Evolutionary conservation across 2,797 vertebrate genomes (phyloP).

Genomic region (Lacerta viridis): DNA sequence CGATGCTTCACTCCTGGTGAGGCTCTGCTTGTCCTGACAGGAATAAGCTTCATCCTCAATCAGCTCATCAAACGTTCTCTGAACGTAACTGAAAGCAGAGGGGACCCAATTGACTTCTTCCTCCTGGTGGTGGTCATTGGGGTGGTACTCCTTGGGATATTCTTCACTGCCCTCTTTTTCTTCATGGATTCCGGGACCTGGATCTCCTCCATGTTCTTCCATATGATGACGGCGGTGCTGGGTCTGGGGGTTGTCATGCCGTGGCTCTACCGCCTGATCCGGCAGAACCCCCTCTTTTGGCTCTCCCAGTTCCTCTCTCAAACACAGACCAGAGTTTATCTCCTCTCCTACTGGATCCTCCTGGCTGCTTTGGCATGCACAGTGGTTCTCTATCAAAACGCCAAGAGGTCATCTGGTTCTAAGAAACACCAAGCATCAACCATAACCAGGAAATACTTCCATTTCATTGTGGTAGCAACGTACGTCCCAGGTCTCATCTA

Average conservation of each 20-base stretch:
- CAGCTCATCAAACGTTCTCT: constrained; percentile 97
- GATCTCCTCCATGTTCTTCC: constrained; percentile 95
- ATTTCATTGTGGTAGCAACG: constrained; percentile 94
- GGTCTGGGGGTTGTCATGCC: constrained; percentile 92
- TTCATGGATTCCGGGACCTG: constrained; percentile 97
- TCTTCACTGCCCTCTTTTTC: constrained; percentile 92
- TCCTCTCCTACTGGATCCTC: constrained; percentile 90
- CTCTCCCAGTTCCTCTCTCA: constrained; percentile 90
- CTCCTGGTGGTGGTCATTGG: constrained; percentile 91
- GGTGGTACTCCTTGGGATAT: constrained; percentile 89
- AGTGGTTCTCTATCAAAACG: constrained; percentile 92
- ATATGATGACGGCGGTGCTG: constrained; percentile 93
- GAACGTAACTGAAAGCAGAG: constrained; percentile 85
- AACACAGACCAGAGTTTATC: constrained; percentile 86
- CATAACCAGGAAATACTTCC: constrained; percentile 93
- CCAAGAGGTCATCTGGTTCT: constrained; percentile 85
- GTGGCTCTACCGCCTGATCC: constrained; percentile 94
- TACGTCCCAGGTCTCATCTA: constrained; percentile 93
- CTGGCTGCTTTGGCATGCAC: constrained; percentile 85
- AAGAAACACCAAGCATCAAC: constrained; percentile 95
- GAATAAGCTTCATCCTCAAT: constrained; percentile 93
- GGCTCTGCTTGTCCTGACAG: constrained; percentile 90
- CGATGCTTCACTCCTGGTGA: constrained; percentile 96
- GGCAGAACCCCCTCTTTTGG: constrained; percentile 93
- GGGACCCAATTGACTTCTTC: constrained; percentile 91